These are phyloP conservation scores for Alethe diademata DNA, from an alignment of 2,113 vertebrate species.

Conservation along the genomic window DNA sequence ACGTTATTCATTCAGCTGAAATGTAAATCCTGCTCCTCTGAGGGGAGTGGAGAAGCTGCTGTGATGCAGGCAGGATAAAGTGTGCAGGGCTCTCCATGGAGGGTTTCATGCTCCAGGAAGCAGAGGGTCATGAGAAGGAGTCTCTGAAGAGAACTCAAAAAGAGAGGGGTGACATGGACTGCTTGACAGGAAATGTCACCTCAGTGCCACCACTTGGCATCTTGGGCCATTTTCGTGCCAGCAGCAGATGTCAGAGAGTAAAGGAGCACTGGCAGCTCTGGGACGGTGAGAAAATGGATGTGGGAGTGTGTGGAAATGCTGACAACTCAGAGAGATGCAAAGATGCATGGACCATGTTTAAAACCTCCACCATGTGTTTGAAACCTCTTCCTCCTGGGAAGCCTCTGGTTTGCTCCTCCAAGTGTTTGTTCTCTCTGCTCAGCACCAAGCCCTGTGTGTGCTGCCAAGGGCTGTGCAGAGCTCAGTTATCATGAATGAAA, in stretches of 20 bases:
- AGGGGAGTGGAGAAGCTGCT: not conserved
- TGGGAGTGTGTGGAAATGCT: not conserved
- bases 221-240: not conserved
- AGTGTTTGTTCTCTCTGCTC: not conserved
- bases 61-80: not conserved
- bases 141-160: not conserved
- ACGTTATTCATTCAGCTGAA: not conserved
- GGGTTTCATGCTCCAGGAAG: not conserved
- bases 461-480: slow-evolving; percentile 3
- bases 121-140: not conserved
- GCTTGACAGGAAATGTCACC: not conserved
- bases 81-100: not conserved
- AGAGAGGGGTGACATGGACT: not conserved
- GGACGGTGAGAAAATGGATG: not conserved
- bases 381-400: not conserved
- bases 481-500: slow-evolving; percentile 33
- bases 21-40: not conserved
- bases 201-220: not conserved
- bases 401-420: not conserved
- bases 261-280: not conserved
- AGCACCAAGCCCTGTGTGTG: not conserved
- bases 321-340: not conserved
- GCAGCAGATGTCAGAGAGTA: not conserved
- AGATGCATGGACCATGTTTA: not conserved
- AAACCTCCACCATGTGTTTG: not conserved